Conservation (phyloP, 2,888 invertebrate genomes). For the Cepaea hortensis region DNA sequence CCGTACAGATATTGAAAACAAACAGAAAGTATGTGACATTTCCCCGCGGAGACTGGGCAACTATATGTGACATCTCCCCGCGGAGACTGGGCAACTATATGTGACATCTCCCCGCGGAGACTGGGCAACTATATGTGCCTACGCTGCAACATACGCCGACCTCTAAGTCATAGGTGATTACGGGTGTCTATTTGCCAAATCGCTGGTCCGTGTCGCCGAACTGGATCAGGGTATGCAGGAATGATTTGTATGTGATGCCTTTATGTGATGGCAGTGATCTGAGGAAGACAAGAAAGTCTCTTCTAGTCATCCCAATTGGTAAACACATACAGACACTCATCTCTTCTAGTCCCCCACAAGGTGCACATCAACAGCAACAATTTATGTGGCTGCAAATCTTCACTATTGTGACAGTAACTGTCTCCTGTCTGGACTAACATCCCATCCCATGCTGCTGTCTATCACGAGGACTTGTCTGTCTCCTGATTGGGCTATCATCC, state of each 20-base stretch:
- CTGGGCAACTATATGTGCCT: not conserved
- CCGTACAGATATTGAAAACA: no score
- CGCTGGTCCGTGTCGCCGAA: slow-evolving; percentile 65
- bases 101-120: no score
- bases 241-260: slow-evolving; percentile 64
- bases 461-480: no score
- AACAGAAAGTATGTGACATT: no score
- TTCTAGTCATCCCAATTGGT: not conserved
- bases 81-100: no score
- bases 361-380: not conserved
- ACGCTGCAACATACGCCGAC: not conserved
- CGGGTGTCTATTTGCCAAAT: slow-evolving; percentile 59
- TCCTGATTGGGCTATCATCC: no score
- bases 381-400: no score
- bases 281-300: slow-evolving; percentile 50
- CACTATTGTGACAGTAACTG: no score
- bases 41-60: no score
- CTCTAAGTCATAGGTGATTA: not conserved
- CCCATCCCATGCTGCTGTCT: no score
- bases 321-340: not conserved
- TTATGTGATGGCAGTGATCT: slow-evolving; percentile 64
- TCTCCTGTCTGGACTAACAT: no score
- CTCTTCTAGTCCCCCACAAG: not conserved
- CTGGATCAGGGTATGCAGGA: slow-evolving; percentile 57
- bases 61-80: no score